phyloP scores from a whole-genome alignment of 2,888 invertebrate species.

The Idaea dimidiata region DNA sequence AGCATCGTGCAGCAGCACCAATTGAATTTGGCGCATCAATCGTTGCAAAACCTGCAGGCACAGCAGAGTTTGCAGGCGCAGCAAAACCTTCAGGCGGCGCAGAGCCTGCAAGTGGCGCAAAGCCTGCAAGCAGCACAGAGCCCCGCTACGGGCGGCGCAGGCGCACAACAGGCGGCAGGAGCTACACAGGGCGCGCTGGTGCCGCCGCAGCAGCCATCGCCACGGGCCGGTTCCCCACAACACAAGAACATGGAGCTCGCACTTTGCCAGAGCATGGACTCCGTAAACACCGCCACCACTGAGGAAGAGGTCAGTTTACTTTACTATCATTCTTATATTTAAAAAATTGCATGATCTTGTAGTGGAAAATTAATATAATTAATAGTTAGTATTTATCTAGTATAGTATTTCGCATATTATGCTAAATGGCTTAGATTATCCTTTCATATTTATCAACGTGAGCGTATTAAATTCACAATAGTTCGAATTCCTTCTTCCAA shows the following conservation, averaged over 20 bases:
- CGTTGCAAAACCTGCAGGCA: slow-evolving; percentile 66
- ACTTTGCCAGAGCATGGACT: slow-evolving; percentile 98
- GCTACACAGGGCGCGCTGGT: slow-evolving; percentile 68
- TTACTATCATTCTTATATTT: slow-evolving; percentile 5
- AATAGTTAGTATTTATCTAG: background rate
- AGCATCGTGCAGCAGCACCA: slow-evolving; percentile 76
- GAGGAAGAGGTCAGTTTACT: slow-evolving; percentile 94
- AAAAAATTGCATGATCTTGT: background rate
- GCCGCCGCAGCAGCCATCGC: slow-evolving; percentile 72
- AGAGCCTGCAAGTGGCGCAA: slow-evolving; percentile 57
- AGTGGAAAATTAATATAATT: background rate
- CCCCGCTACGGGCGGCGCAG: slow-evolving; percentile 64
- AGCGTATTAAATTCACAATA: slow-evolving; percentile 42
- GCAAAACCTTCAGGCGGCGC: slow-evolving; percentile 43
- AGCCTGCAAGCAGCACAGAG: slow-evolving; percentile 49
- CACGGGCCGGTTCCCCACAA: slow-evolving; percentile 65
- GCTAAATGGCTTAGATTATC: background rate
- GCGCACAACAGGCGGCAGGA: slow-evolving; percentile 63
- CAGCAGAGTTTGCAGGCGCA: slow-evolving; percentile 56
- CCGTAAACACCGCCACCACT: slow-evolving; percentile 96
- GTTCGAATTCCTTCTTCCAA: slow-evolving; percentile 42
- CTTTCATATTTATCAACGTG: slow-evolving; percentile 26
- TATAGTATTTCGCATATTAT: too few species aligned
- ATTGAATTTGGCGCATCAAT: slow-evolving; percentile 73
- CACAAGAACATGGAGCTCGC: slow-evolving; percentile 83